Evolutionary conservation across 2,797 vertebrate species (phyloP), one percentile per base, ranked within the genome.

Genomic region (Sebastes itinus): DNA sequence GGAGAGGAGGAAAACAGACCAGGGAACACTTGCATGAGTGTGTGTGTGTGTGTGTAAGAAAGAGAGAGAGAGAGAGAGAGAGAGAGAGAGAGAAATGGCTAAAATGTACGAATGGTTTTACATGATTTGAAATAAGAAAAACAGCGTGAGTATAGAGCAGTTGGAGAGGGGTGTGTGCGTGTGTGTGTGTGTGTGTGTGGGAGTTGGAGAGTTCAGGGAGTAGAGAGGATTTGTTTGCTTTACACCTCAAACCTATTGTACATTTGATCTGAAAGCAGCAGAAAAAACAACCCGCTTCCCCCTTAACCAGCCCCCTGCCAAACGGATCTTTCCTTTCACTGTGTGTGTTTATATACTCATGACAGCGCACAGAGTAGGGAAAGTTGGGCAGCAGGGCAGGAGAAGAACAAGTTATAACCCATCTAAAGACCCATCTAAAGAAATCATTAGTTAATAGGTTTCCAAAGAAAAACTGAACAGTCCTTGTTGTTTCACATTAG

Each of bases 161-260:
- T 18, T 20, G 8, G 46, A 18, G 46, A 49, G 46, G 46, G 7
- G 3, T 61, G 25, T 42, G 49, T 42, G 52, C 7, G 22, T 20
- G 42, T 6, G 56, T 7, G 46, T 22, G 20, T 38, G 55, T 56
- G 70, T 54, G 61, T 20, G 22, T n/a, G 46, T 8, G 38, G 0
- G 30, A n/a, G 62, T 12, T 11, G 8, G 61, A 58, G 42, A 68
- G 67, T 74, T 77, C 63, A 80, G 32, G 58, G 55, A 78, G 71
- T 58, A 65, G 27, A 72, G 42, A 64, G 56, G 30, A 42, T 83
- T 85, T 92, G 80, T 85, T 89, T 88, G 78, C 81, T 87, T 91
- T 87, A 87, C 80, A 86, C 86, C 86, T 87, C 63, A 32, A 73
- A 75, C 42, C 81, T 35, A 83, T 86, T 77, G 89, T 86, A 87